Evolutionary conservation across 2,888 invertebrate species (phyloP).

Genomic region (Cerceris ruficornis): DNA sequence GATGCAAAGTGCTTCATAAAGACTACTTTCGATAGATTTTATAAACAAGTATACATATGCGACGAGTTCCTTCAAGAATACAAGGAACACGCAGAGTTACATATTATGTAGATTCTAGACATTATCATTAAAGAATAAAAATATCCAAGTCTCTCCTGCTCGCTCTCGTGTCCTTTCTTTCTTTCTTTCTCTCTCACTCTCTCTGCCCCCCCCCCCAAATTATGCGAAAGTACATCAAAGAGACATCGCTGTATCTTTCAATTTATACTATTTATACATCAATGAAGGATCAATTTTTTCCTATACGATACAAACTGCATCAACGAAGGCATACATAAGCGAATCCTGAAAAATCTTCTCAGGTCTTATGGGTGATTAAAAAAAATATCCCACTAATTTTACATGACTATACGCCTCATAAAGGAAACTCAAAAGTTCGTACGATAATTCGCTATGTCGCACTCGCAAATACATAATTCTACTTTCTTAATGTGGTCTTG

Average conservation of each 20-base stretch:
- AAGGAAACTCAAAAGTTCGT: slow-evolving; percentile 21
- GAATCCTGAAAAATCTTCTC: slow-evolving; percentile 13
- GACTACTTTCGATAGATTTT: background rate
- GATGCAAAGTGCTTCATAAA: background rate
- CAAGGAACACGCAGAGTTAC: background rate
- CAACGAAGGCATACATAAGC: slow-evolving; percentile 15
- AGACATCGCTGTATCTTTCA: background rate
- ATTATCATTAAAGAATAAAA: background rate
- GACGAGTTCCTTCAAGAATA: slow-evolving; percentile 2
- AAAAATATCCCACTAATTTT: slow-evolving; percentile 2
- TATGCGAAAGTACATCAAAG: background rate
- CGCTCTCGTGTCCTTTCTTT: no score
- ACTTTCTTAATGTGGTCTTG: slow-evolving; percentile 71
- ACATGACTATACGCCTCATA: slow-evolving; percentile 6
- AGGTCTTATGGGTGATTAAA: slow-evolving; percentile 17
- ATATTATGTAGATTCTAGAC: background rate
- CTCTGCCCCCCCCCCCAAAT: no score
- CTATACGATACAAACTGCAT: slow-evolving; percentile 4
- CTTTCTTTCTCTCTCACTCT: no score
- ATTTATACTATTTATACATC: background rate
- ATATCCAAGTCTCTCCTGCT: background rate
- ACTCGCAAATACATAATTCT: slow-evolving; percentile 40
- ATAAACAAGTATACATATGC: background rate
- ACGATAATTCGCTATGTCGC: slow-evolving; percentile 32
- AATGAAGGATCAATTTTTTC: slow-evolving; percentile 3